Percentiles rank a stretch among this genome's conserved stretches.
Conservation (phyloP, 2,113 vertebrate species). For the Rana temporaria region DNA sequence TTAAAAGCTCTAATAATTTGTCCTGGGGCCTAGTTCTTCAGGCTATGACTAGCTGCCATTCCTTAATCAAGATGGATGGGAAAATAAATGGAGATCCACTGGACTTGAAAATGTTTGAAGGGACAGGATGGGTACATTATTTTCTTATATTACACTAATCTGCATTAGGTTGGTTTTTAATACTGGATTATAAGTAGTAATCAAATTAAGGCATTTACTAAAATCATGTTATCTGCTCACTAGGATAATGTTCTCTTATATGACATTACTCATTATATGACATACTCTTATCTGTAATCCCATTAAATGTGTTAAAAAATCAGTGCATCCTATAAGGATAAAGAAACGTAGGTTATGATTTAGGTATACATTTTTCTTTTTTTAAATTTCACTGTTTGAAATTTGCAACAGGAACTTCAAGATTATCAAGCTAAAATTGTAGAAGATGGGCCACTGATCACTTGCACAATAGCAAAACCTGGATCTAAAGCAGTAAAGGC, state of each 20-base stretch:
- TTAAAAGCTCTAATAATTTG: constrained; percentile 58
- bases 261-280: too few species aligned
- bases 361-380: too few species aligned
- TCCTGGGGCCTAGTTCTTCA: constrained; percentile 64
- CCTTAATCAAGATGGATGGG: constrained; percentile 64
- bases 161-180: too few species aligned
- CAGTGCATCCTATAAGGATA: too few species aligned
- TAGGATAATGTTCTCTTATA: too few species aligned
- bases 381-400: background rate
- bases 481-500: constrained; percentile 3
- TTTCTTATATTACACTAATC: too few species aligned
- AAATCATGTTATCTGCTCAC: too few species aligned
- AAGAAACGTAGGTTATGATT: too few species aligned
- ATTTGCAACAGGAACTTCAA: constrained; percentile 52
- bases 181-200: too few species aligned
- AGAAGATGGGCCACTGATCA: background rate
- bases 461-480: constrained; percentile 22
- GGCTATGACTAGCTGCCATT: constrained; percentile 69
- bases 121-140: constrained; percentile 69
- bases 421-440: background rate
- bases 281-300: too few species aligned
- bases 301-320: too few species aligned
- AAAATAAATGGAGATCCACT: constrained; percentile 69
- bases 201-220: too few species aligned
- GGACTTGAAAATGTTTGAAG: constrained; percentile 71